Evolutionary conservation across 2,888 invertebrate species (phyloP).

Genomic region (Lycaena phlaeas): DNA sequence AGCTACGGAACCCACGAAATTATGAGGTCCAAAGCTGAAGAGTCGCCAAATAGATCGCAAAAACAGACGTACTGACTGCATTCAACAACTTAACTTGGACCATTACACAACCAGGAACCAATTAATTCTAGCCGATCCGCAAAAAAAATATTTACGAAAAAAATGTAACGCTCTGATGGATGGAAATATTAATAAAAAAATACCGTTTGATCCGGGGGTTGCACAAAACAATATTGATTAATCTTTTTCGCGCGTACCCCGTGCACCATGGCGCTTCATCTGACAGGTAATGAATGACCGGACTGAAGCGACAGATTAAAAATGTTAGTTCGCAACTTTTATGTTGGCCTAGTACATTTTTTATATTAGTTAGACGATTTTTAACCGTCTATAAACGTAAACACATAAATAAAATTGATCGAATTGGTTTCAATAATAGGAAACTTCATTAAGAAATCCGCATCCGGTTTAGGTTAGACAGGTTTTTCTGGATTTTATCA

Average conservation of each 20-base stretch:
- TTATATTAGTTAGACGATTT: not conserved
- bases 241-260: conserved; percentile 22
- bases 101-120: too few relatives aligned
- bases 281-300: conserved; percentile 27
- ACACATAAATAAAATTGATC: too few relatives aligned
- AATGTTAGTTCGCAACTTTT: conserved; percentile 20
- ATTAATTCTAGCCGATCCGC: not conserved
- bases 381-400: too few relatives aligned
- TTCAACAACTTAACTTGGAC: too few relatives aligned
- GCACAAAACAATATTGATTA: conserved; percentile 26
- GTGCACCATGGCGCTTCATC: conserved; percentile 15
- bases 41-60: too few relatives aligned
- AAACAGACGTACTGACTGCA: too few relatives aligned
- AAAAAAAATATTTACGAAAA: not conserved
- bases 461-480: too few relatives aligned
- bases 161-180: not conserved
- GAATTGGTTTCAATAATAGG: too few relatives aligned
- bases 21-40: too few relatives aligned
- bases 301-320: conserved; percentile 22
- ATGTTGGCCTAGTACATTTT: conserved; percentile 12
- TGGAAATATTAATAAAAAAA: conserved; percentile 4
- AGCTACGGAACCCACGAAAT: too few relatives aligned
- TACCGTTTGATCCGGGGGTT: conserved; percentile 9
- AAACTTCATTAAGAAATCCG: too few relatives aligned
- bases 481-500: too few relatives aligned